Percentiles rank a stretch among this genome's conserved stretches.
These are phyloP conservation scores for Marronus borbonicus DNA, from an alignment of 2,888 invertebrate species.

Conservation along the genomic window DNA sequence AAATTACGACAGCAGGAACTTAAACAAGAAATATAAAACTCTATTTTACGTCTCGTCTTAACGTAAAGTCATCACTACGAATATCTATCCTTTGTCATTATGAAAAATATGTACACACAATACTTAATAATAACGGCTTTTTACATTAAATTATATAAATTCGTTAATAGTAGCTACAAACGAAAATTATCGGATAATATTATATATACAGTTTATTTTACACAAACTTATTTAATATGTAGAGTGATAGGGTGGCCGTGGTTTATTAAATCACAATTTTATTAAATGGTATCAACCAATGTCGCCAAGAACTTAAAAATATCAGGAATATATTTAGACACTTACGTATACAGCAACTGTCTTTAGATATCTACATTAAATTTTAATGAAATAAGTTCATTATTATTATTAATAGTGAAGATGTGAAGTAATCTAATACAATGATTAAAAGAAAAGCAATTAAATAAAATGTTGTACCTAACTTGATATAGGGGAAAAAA, in stretches of 20 bases:
- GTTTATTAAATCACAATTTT: too few species aligned
- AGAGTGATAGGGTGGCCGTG: neutral
- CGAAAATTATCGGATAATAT: slow-evolving; percentile 14
- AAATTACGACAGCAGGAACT: neutral
- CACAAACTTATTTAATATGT: neutral
- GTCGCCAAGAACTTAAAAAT: too few species aligned
- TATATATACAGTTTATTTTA: slow-evolving; percentile 19
- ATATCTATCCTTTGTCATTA: neutral
- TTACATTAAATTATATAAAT: slow-evolving; percentile 3
- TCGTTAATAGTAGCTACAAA: slow-evolving; percentile 16
- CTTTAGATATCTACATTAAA: too few species aligned
- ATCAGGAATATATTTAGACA: too few species aligned
- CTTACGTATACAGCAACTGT: too few species aligned
- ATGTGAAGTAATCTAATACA: too few species aligned
- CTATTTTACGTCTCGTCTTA: neutral
- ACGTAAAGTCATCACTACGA: neutral
- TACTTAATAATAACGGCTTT: neutral
- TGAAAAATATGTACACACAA: slow-evolving; percentile 1
- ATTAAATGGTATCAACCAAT: too few species aligned
- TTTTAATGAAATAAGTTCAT: too few species aligned
- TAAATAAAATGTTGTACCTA: too few species aligned
- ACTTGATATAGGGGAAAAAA: too few species aligned
- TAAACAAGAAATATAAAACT: slow-evolving; percentile 15
- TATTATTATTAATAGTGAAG: too few species aligned
- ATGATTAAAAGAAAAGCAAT: too few species aligned